Evolutionary conservation across 2,113 vertebrate genomes (phyloP), one percentile per base, ranked within the genome.

Genomic region (Anolis carolinensis): DNA sequence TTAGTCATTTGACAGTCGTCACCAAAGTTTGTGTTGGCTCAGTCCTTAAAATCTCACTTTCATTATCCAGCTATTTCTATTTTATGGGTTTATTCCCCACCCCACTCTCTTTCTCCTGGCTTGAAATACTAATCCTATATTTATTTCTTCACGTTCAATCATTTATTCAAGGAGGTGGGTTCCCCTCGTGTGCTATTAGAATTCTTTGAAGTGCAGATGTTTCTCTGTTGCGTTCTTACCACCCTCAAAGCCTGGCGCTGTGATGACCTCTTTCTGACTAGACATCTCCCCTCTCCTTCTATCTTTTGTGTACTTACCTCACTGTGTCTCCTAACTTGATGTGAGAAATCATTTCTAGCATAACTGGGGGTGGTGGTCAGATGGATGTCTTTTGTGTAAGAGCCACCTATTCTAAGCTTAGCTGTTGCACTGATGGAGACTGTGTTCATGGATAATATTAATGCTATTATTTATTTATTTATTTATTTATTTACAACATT

Each of bases 21-120:
- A 84, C 67, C 73, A 76, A 82, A 55, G 20, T 55, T 87, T 68
- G 0, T 18, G 14, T 91, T 88, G 81, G 62, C 87, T 84, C 7
- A 25, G 34, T 79, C 72, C 72, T 67, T 2, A 5, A 86, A 52
- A 23, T 21, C 65, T 87, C 50, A 71, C 34, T 50, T 70, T 84
- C 25, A n/a, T 87, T 76, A 87, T 10, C 44, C 32, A 11, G n/a
- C 10, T 86, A 27, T 62, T 3, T 7, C 18, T 59, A 5, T 27
- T 75, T 87, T 63, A 1, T 82, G 4, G 83, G 0, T 68, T 78
- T 89, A 76, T 50, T 30, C 71, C 30, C 30, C 32, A 18, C 55
- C 8, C 7, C 55, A 59, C 55, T 59, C 55, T 59, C 50, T 81
- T 92, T 55, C 75, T 30, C 18, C 25, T 25, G 86, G 30, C 63